These are phyloP conservation scores for Tinamus major DNA, from an alignment of 2,797 vertebrate species.

Conservation along the genomic window DNA sequence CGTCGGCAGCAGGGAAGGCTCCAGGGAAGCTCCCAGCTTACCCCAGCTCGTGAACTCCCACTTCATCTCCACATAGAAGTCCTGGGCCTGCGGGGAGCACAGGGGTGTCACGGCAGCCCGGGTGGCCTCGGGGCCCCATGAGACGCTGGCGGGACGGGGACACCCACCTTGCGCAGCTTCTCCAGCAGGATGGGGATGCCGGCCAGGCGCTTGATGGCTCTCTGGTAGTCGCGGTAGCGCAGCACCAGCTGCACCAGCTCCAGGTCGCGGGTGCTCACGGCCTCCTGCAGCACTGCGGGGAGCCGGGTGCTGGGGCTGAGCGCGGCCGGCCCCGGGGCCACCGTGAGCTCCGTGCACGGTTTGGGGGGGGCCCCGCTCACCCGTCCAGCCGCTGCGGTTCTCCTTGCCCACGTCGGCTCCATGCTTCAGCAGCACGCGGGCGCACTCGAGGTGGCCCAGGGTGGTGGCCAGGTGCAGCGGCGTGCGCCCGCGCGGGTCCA, in stretches of 20 bases:
- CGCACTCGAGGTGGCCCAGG: slow-evolving; percentile 91
- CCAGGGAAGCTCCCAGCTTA: slow-evolving; percentile 76
- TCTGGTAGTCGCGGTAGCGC: slow-evolving; percentile 95
- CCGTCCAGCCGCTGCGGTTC: slow-evolving; percentile 96
- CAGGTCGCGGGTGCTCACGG: slow-evolving; percentile 92
- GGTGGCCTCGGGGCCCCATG: accelerated
- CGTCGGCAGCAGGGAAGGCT: neutral
- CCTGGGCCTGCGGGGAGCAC: slow-evolving; percentile 86
- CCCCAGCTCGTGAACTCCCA: slow-evolving; percentile 99
- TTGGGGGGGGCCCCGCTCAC: slow-evolving; percentile 70
- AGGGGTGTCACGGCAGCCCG: neutral
- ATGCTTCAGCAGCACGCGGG: slow-evolving; percentile 89
- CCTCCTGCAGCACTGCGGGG: slow-evolving; percentile 92
- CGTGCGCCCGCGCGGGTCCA: slow-evolving; percentile 94
- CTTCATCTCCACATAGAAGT: slow-evolving; percentile 99
- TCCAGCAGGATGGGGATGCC: slow-evolving; percentile 94
- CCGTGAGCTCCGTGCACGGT: no score
- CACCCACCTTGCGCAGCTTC: slow-evolving; percentile 89
- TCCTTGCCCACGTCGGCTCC: slow-evolving; percentile 94
- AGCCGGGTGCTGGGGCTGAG: neutral
- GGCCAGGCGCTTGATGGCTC: slow-evolving; percentile 92
- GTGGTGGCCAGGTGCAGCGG: slow-evolving; percentile 95
- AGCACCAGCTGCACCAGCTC: slow-evolving; percentile 94
- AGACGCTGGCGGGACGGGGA: neutral
- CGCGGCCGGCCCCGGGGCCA: neutral